Conservation (phyloP, 2,113 vertebrate species). For the Calonectris borealis region DNA sequence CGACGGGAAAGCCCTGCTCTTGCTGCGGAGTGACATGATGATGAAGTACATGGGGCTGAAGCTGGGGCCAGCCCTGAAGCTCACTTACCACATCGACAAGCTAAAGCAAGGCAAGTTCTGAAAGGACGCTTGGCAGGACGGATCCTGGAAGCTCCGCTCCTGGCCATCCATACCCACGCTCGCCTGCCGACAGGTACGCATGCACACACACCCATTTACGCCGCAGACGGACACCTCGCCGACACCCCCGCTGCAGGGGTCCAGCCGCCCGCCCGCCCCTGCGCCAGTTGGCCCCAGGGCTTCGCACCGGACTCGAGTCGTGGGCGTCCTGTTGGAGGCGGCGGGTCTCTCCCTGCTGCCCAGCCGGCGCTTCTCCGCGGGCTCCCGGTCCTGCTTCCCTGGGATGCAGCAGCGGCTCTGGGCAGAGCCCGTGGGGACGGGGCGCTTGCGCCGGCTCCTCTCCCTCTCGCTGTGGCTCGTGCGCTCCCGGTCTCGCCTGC, state of each 20-base stretch:
- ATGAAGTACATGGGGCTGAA: slow-evolving; percentile 99
- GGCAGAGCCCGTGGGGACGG: background rate
- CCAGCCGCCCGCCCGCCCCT: background rate
- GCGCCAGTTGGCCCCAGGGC: background rate
- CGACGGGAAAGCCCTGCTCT: slow-evolving; percentile 88
- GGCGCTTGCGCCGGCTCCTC: background rate
- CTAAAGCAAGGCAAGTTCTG: slow-evolving; percentile 91
- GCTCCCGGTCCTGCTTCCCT: background rate
- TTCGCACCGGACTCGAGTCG: fast-evolving
- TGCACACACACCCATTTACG: background rate
- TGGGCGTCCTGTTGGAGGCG: fast-evolving
- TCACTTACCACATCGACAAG: slow-evolving; percentile 96
- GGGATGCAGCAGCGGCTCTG: background rate
- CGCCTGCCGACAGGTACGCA: slow-evolving; percentile 2
- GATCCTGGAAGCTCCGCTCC: background rate
- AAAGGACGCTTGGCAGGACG: slow-evolving; percentile 10
- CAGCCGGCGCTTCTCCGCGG: fast-evolving
- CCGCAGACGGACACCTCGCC: background rate
- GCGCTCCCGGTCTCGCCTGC: background rate
- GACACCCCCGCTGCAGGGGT: background rate
- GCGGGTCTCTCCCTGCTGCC: background rate
- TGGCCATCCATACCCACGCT: background rate
- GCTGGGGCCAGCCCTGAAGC: slow-evolving; percentile 95
- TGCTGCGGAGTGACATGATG: slow-evolving; percentile 92
- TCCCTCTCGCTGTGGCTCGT: background rate